These are phyloP conservation scores for Numenius arquata DNA, from an alignment of 2,113 vertebrate species.

Conservation along the genomic window DNA sequence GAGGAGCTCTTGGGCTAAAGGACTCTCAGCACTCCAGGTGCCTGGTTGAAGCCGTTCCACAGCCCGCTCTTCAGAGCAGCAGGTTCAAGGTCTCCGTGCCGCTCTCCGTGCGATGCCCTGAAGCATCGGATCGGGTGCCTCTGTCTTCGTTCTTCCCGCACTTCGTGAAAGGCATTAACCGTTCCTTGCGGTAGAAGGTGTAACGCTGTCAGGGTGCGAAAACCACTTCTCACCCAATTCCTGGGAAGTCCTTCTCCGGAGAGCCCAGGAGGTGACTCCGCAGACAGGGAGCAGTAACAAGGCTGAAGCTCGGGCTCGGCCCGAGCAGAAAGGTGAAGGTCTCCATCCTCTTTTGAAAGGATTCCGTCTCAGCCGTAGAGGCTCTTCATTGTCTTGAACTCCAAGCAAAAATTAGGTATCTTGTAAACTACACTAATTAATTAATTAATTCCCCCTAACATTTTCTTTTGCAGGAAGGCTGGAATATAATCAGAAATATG, in stretches of 20 bases:
- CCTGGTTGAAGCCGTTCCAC: not conserved
- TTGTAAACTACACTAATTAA: not conserved
- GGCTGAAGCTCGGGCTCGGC: not conserved
- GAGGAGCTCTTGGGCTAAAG: not conserved
- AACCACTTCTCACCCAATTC: not conserved
- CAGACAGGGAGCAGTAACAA: not conserved
- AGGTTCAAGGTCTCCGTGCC: not conserved
- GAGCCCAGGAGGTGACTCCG: not conserved
- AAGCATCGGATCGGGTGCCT: not conserved
- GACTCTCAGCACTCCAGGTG: not conserved
- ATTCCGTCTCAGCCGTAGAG: not conserved
- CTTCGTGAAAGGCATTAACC: not conserved
- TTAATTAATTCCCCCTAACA: not conserved
- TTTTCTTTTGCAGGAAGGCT: not conserved
- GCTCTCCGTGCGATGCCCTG: not conserved
- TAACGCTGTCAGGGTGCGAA: not conserved
- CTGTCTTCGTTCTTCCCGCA: not conserved
- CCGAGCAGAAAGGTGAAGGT: not conserved
- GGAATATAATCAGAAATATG: conserved; percentile 49
- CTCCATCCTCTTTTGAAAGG: not conserved
- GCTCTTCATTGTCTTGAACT: not conserved
- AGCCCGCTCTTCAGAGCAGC: not conserved
- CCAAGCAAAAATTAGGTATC: not conserved
- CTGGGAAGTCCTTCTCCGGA: not conserved
- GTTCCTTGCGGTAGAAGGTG: rapidly evolving